A percentile compares a stretch with the other conserved stretches of the same genome.
Conservation (phyloP, 2,113 vertebrate species). For the Neomonachus schauinslandi region DNA sequence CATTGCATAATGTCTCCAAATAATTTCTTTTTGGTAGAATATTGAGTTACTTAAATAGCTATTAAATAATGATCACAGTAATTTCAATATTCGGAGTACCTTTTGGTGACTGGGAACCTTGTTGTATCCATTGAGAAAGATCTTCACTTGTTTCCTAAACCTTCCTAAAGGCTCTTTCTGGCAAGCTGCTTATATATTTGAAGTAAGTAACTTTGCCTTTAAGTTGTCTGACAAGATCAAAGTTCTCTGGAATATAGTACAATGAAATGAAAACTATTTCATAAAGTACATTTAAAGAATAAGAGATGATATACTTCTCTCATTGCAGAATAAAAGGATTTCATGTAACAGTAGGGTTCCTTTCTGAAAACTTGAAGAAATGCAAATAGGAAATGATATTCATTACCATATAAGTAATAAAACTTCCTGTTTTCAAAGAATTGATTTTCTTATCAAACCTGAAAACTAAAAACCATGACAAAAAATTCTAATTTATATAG, state of each 20-base stretch:
- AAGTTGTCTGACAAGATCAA: slow-evolving; percentile 48
- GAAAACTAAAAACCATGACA: background rate
- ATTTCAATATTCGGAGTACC: background rate
- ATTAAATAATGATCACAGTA: background rate
- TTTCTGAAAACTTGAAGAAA: slow-evolving; percentile 44
- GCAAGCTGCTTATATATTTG: background rate
- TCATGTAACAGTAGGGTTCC: background rate
- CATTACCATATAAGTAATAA: slow-evolving; percentile 18
- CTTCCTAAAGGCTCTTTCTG: slow-evolving; percentile 22
- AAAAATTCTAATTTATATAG: background rate
- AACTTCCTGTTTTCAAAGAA: background rate
- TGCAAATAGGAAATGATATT: slow-evolving; percentile 22
- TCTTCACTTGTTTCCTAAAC: background rate
- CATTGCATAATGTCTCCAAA: background rate
- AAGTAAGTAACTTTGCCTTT: slow-evolving; percentile 32
- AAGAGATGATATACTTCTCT: background rate
- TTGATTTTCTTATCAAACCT: background rate
- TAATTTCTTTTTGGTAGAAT: background rate
- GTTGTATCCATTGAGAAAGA: background rate
- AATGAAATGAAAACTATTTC: slow-evolving; percentile 44
- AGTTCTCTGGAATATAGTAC: background rate
- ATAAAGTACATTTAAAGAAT: slow-evolving; percentile 42
- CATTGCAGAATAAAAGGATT: slow-evolving; percentile 29
- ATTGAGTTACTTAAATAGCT: background rate
- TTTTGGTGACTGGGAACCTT: background rate